A percentile compares a stretch with the other conserved stretches of the same genome.
These are phyloP conservation scores for Pterois miles DNA, from an alignment of 2,797 vertebrate genomes.

Conservation along the genomic window DNA sequence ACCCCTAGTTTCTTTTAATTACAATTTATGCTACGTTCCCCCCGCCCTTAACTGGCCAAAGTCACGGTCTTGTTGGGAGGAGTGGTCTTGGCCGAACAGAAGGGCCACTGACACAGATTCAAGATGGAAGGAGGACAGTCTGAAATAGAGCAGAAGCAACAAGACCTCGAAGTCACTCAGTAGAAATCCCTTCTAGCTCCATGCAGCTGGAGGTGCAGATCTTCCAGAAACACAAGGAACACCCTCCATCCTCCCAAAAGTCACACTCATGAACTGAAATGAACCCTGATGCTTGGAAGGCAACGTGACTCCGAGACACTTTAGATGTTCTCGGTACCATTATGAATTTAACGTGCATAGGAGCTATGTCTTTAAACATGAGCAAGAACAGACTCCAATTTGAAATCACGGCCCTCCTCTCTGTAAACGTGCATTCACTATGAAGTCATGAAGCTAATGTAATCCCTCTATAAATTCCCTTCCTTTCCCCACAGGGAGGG, in stretches of 20 bases:
- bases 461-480: slow-evolving; percentile 2
- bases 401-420: not conserved
- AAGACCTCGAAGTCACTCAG: slow-evolving; percentile 35
- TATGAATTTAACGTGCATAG: not conserved
- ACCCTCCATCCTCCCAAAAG: slow-evolving; percentile 4
- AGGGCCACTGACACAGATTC: slow-evolving; percentile 70
- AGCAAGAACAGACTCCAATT: not conserved
- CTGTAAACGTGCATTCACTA: slow-evolving; percentile 3
- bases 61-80: slow-evolving; percentile 17
- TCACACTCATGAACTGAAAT: slow-evolving; percentile 10
- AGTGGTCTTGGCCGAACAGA: slow-evolving; percentile 45
- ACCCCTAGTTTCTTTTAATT: not conserved
- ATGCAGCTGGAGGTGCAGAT: slow-evolving; percentile 61
- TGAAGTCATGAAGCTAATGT: not conserved
- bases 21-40: not conserved
- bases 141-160: slow-evolving; percentile 82
- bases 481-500: not conserved
- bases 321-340: not conserved
- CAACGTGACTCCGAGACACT: not conserved
- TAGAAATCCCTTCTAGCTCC: slow-evolving; percentile 61
- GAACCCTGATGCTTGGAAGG: not conserved
- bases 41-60: slow-evolving; percentile 5
- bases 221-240: slow-evolving; percentile 35
- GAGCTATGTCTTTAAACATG: not conserved
- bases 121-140: slow-evolving; percentile 70